Percentiles rank a stretch among this genome's conserved stretches.
Evolutionary conservation across 2,888 invertebrate species (phyloP).

Genomic region (Fabriciana adippe): DNA sequence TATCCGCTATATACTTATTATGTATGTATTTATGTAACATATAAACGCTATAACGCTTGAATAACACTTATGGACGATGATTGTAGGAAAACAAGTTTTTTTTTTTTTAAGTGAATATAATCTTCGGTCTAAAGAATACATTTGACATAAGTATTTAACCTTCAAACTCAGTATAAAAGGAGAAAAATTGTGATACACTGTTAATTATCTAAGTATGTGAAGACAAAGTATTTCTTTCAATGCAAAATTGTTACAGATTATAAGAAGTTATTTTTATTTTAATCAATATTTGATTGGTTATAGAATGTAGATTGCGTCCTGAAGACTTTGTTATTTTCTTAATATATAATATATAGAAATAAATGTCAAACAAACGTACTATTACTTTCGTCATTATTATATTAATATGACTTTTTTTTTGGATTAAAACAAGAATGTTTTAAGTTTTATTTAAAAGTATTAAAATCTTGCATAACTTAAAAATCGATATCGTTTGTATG

Average conservation of each 20-base stretch:
- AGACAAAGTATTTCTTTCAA: not conserved
- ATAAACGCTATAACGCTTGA: slow-evolving; percentile 32
- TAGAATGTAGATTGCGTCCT: not conserved
- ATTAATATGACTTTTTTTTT: too few relatives aligned
- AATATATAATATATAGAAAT: too few relatives aligned
- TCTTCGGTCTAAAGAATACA: too few relatives aligned
- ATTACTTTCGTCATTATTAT: too few relatives aligned
- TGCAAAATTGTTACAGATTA: slow-evolving; percentile 7
- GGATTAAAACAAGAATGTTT: not conserved
- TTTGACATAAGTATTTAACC: too few relatives aligned
- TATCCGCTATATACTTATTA: slow-evolving; percentile 8
- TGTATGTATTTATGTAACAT: slow-evolving; percentile 25
- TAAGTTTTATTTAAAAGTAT: not conserved
- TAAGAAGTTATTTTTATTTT: not conserved
- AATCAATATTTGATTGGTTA: not conserved
- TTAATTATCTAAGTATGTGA: too few relatives aligned
- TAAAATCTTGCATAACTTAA: too few relatives aligned
- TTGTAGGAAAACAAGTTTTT: not conserved
- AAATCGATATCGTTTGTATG: slow-evolving; percentile 3
- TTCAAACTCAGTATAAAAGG: too few relatives aligned
- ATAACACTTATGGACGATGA: slow-evolving; percentile 17
- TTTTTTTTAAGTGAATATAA: not conserved
- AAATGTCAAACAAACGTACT: too few relatives aligned
- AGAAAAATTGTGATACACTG: too few relatives aligned
- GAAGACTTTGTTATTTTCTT: too few relatives aligned